Evolutionary conservation across 2,797 vertebrate species (phyloP).

Genomic region (Sternarchorhynchus goeldii): DNA sequence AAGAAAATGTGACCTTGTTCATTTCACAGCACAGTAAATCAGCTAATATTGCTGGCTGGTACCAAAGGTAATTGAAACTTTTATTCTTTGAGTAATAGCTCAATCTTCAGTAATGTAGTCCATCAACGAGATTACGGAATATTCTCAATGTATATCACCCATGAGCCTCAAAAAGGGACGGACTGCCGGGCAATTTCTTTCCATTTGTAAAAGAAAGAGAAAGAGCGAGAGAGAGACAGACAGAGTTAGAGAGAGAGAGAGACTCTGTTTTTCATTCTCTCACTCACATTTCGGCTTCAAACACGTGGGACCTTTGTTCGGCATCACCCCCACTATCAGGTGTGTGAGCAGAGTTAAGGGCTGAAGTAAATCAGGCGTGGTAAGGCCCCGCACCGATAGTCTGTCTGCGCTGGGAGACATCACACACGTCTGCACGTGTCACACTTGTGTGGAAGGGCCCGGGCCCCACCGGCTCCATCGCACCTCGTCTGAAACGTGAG

Average conservation of each 20-base stretch:
- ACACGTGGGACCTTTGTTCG: slow-evolving; percentile 31
- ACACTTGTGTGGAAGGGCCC: slow-evolving; percentile 40
- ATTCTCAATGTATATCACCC: slow-evolving; percentile 44
- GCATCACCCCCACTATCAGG: slow-evolving; percentile 27
- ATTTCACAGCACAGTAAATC: slow-evolving; percentile 48
- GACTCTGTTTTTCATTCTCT: slow-evolving; percentile 9
- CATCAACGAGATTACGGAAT: slow-evolving; percentile 62
- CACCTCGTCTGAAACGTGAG: slow-evolving; percentile 38
- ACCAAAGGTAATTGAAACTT: slow-evolving; percentile 58
- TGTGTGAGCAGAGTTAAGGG: slow-evolving; percentile 40
- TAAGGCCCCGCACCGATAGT: slow-evolving; percentile 39
- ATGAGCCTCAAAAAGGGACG: slow-evolving; percentile 31
- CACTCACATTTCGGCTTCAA: slow-evolving; percentile 22
- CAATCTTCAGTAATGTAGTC: slow-evolving; percentile 62
- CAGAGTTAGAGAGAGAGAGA: not conserved
- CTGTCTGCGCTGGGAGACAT: slow-evolving; percentile 40
- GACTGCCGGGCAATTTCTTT: slow-evolving; percentile 58
- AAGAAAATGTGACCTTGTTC: slow-evolving; percentile 46
- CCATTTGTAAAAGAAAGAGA: slow-evolving; percentile 33
- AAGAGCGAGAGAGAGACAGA: slow-evolving; percentile 28
- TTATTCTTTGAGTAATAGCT: slow-evolving; percentile 64
- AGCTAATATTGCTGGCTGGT: slow-evolving; percentile 39
- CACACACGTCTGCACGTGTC: slow-evolving; percentile 50
- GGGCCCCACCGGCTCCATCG: slow-evolving; percentile 33
- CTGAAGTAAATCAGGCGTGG: slow-evolving; percentile 48